Percentiles rank a stretch among this genome's conserved stretches.
These are phyloP conservation scores for Pogonus chalceus DNA, from an alignment of 1,140 invertebrate genomes.

Conservation along the genomic window DNA sequence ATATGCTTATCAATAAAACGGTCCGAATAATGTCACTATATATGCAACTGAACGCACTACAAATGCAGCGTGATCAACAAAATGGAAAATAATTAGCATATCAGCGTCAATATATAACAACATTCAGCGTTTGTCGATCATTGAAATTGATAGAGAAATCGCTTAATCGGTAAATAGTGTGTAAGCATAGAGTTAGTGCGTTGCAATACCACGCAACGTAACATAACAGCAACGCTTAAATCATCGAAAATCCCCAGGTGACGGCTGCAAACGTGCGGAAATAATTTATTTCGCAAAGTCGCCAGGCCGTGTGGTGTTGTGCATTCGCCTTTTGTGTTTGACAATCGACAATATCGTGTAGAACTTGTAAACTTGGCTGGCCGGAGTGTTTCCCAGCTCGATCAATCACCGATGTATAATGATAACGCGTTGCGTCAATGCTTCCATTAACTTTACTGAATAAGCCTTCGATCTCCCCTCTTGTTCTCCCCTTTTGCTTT, in stretches of 20 bases:
- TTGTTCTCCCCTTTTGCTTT: background rate
- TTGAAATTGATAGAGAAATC: background rate
- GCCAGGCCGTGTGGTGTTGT: slow-evolving; percentile 18
- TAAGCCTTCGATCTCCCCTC: background rate
- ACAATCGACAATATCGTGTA: slow-evolving; percentile 26
- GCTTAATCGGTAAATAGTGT: background rate
- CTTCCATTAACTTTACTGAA: background rate
- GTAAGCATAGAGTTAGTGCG: background rate
- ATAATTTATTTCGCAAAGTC: slow-evolving; percentile 24
- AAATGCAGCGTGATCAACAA: background rate
- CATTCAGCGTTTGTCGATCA: background rate
- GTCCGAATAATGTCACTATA: too few relatives aligned
- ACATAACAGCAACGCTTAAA: background rate
- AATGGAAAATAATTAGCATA: slow-evolving; percentile 4
- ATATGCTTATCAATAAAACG: too few relatives aligned
- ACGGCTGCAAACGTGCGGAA: slow-evolving; percentile 12
- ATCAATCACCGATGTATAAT: slow-evolving; percentile 14
- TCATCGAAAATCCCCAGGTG: slow-evolving; percentile 20
- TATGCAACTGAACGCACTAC: too few relatives aligned
- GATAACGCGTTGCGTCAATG: background rate
- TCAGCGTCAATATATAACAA: background rate
- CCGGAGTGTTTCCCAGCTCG: background rate
- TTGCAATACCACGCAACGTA: too few relatives aligned
- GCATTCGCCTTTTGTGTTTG: slow-evolving; percentile 25
- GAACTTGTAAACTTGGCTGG: slow-evolving; percentile 14